Conservation (phyloP, 2,797 vertebrate species). For the Chaetophractus vellerosus region DNA sequence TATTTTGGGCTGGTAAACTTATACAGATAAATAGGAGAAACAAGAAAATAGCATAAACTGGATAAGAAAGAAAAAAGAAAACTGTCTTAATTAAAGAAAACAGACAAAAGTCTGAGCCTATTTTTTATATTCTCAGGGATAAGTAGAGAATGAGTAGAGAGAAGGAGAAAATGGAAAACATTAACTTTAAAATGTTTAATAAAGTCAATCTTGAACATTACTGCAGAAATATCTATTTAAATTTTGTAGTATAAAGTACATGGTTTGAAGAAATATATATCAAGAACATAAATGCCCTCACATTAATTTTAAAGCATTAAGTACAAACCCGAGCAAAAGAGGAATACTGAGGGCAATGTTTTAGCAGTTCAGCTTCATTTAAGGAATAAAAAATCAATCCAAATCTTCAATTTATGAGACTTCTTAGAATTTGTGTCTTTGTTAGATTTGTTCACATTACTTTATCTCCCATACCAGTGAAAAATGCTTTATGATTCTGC, state of each 20-base stretch:
- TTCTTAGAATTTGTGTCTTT: constrained; percentile 59
- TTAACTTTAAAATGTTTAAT: constrained; percentile 13
- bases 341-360: not conserved
- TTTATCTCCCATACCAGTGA: constrained; percentile 63
- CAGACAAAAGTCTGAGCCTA: not conserved
- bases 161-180: not conserved
- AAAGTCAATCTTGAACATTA: not conserved
- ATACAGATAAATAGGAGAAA: not conserved
- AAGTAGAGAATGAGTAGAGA: not conserved
- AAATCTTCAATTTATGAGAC: constrained; percentile 72
- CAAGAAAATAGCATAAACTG: not conserved
- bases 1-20: not conserved
- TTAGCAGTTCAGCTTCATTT: constrained; percentile 42
- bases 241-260: not conserved
- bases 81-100: not conserved
- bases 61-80: not conserved
- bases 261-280: constrained; percentile 43
- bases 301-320: constrained; percentile 20
- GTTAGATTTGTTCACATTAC: not conserved
- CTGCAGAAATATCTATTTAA: constrained; percentile 10
- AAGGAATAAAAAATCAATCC: constrained; percentile 63
- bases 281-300: not conserved
- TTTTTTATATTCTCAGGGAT: not conserved
- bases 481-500: constrained; percentile 39
- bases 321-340: not conserved